Conservation (phyloP, 1,140 invertebrate genomes). For the Nasonia giraulti region DNA sequence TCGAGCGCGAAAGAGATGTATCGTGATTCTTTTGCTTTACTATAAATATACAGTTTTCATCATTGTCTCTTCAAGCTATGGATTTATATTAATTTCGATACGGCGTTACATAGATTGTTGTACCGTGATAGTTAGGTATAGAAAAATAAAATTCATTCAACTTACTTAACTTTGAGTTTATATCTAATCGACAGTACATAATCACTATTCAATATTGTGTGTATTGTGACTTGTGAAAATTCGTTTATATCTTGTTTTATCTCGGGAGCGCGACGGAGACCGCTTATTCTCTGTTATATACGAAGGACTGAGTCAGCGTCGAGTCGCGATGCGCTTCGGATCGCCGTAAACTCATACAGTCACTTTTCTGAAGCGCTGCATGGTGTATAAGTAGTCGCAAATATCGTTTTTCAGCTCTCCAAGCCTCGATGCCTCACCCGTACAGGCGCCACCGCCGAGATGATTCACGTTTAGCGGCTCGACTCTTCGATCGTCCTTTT, state of each 20-base stretch:
- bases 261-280: conserved; percentile 2
- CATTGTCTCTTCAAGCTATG: too few relatives aligned
- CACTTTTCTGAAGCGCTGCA: background rate
- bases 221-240: background rate
- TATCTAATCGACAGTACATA: too few relatives aligned
- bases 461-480: conserved; percentile 32
- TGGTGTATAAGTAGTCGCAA: background rate
- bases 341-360: background rate
- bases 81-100: too few relatives aligned
- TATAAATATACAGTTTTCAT: background rate
- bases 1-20: conserved; percentile 21
- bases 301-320: conserved; percentile 24
- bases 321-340: background rate
- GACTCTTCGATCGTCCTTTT: background rate
- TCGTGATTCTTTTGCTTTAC: conserved; percentile 24
- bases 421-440: conserved; percentile 31
- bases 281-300: background rate
- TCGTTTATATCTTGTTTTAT: background rate
- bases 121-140: too few relatives aligned
- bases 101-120: too few relatives aligned
- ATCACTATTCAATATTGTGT: too few relatives aligned
- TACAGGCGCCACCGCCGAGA: background rate
- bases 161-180: too few relatives aligned
- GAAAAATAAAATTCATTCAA: too few relatives aligned
- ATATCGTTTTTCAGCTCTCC: conserved; percentile 37